Evolutionary conservation across 2,113 vertebrate species (phyloP).

Genomic region (Albula goreensis): DNA sequence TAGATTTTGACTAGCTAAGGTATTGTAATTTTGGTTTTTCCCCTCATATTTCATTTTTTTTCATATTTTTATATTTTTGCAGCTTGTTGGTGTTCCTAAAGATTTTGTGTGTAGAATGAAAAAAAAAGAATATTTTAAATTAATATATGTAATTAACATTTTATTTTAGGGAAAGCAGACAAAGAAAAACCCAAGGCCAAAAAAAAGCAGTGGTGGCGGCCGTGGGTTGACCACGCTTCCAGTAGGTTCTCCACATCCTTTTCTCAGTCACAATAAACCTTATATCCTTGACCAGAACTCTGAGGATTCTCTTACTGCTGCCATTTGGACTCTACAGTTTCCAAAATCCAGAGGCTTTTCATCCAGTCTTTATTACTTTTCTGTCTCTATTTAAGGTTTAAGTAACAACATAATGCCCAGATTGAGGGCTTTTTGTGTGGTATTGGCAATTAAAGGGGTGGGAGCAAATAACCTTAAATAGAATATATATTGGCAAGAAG

Average conservation of each 20-base stretch:
- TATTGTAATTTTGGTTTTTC: background rate
- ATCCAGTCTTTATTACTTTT: conserved; percentile 63
- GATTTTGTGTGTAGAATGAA: background rate
- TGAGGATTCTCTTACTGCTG: conserved; percentile 54
- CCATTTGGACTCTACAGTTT: conserved; percentile 19
- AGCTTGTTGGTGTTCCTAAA: background rate
- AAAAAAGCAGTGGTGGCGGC: conserved; percentile 99
- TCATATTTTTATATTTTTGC: conserved; percentile 2
- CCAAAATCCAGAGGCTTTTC: conserved; percentile 16
- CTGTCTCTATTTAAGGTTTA: conserved; percentile 71
- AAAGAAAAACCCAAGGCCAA: conserved; percentile 97
- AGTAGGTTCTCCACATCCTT: conserved; percentile 94
- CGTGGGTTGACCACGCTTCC: conserved; percentile 99
- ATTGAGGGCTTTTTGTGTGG: background rate
- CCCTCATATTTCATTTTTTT: background rate
- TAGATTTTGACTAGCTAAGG: background rate
- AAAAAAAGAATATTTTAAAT: conserved; percentile 56
- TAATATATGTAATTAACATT: conserved; percentile 87
- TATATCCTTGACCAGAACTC: conserved; percentile 99
- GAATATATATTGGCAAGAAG: conserved; percentile 43
- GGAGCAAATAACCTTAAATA: conserved; percentile 66
- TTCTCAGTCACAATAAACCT: conserved; percentile 85
- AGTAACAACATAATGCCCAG: background rate
- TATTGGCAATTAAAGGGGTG: background rate
- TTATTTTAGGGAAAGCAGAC: conserved; percentile 97